Conservation (phyloP, 2,113 vertebrate species). For the Pipra filicauda region DNA sequence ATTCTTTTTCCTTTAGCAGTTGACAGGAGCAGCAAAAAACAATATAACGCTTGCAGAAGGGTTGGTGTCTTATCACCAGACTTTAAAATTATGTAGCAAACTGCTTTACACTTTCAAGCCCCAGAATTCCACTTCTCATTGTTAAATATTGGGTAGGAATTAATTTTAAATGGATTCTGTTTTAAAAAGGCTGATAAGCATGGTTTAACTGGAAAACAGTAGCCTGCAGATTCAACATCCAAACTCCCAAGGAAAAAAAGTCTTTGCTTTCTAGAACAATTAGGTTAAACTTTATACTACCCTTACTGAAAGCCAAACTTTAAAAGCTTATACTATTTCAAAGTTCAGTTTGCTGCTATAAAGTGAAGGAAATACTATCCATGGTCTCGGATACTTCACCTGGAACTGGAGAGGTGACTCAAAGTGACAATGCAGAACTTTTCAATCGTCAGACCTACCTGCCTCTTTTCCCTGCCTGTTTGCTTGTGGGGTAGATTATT, state of each 20-base stretch:
- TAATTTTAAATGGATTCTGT: neutral
- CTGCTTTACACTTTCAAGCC: neutral
- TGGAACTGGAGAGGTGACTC: neutral
- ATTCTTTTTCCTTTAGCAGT: neutral
- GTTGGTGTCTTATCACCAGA: neutral
- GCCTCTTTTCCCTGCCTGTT: neutral
- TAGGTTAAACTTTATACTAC: neutral
- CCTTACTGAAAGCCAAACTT: neutral
- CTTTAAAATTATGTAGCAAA: neutral
- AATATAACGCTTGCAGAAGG: neutral
- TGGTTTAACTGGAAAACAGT: neutral
- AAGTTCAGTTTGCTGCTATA: neutral
- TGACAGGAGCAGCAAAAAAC: neutral
- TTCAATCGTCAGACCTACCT: neutral
- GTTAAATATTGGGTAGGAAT: neutral
- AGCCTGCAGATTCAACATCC: neutral
- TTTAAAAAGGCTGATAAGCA: neutral
- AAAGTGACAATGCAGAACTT: neutral
- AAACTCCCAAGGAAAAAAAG: neutral
- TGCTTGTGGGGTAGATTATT: neutral
- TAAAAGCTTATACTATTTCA: neutral
- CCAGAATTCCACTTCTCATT: neutral
- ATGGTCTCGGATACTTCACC: neutral
- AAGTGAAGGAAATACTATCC: neutral
- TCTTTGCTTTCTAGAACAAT: neutral